A percentile compares a stretch with the other conserved stretches of the same genome.
Evolutionary conservation across 2,113 vertebrate genomes (phyloP).

Genomic region (Gasterosteus aculeatus): DNA sequence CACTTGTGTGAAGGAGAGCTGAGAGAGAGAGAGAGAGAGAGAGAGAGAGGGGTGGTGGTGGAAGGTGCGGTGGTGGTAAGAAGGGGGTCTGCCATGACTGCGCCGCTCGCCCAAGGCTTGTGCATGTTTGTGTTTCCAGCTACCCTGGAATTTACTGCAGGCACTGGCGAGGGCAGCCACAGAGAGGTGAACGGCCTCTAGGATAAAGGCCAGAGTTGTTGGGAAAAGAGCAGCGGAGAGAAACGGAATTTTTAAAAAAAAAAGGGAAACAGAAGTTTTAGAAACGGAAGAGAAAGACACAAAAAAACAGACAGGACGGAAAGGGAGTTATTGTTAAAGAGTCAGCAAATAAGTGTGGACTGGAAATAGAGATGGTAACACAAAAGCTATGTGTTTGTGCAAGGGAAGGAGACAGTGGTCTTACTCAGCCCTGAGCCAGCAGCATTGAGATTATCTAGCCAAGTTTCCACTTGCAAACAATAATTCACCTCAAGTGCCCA

Average conservation of each 20-base stretch:
- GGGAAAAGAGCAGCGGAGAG: conserved; percentile 35
- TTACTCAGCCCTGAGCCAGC: conserved; percentile 78
- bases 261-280: conserved; percentile 19
- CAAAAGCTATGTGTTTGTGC: conserved; percentile 44
- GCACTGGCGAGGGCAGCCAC: conserved; percentile 61
- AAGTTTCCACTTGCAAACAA: conserved; percentile 84
- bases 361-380: conserved; percentile 65
- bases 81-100: conserved; percentile 45
- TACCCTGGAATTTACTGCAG: conserved; percentile 83
- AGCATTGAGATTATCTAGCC: conserved; percentile 72
- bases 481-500: conserved; percentile 83
- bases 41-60: conserved; percentile 43
- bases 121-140: conserved; percentile 84
- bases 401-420: conserved; percentile 71
- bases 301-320: conserved; percentile 17
- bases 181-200: conserved; percentile 69
- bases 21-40: conserved; percentile 52
- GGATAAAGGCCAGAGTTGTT: conserved; percentile 76
- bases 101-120: conserved; percentile 54
- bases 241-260: conserved; percentile 28
- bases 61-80: conserved; percentile 38
- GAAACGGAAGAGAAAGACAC: conserved; percentile 39
- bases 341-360: conserved; percentile 67
- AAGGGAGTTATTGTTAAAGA: conserved; percentile 61
- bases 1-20: conserved; percentile 54